A percentile compares a stretch with the other conserved stretches of the same genome.
These are phyloP conservation scores for Festucalex cinctus DNA, from an alignment of 2,113 vertebrate species.

Conservation along the genomic window DNA sequence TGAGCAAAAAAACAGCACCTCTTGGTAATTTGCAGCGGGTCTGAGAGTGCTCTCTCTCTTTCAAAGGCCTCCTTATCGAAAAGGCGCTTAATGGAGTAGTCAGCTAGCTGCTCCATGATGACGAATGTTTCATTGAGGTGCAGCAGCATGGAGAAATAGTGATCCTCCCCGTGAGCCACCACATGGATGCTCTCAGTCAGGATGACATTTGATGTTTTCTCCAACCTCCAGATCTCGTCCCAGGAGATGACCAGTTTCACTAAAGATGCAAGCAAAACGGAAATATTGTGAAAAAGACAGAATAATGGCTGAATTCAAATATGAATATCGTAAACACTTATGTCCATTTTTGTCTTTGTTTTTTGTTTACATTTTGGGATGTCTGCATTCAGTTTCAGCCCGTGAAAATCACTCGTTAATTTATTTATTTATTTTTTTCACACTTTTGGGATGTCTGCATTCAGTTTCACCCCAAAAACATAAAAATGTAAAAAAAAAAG, in stretches of 20 bases:
- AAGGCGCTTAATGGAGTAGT: constrained; percentile 88
- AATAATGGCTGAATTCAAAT: not conserved
- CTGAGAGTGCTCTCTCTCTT: constrained; percentile 80
- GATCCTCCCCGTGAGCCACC: constrained; percentile 81
- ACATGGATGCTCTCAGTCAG: constrained; percentile 93
- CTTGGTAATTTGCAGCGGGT: constrained; percentile 92
- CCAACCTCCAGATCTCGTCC: constrained; percentile 90
- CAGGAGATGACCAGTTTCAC: constrained; percentile 93
- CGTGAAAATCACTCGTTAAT: too few species aligned
- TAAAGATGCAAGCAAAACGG: constrained; percentile 50
- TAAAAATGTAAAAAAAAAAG: too few species aligned
- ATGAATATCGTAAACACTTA: too few species aligned
- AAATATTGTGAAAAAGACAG: not conserved
- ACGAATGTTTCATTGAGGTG: constrained; percentile 92
- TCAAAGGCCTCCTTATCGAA: constrained; percentile 96
- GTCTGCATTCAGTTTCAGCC: too few species aligned
- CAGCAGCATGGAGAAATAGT: constrained; percentile 97
- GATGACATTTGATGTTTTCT: constrained; percentile 90
- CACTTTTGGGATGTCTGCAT: too few species aligned
- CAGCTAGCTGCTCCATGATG: constrained; percentile 94
- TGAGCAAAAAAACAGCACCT: constrained; percentile 70
- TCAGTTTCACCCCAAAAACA: too few species aligned
- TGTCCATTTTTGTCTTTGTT: too few species aligned
- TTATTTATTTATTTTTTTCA: too few species aligned
- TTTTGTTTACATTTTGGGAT: too few species aligned